These are phyloP conservation scores for Syrmaticus mikado DNA, from an alignment of 2,113 vertebrate species.

Conservation along the genomic window DNA sequence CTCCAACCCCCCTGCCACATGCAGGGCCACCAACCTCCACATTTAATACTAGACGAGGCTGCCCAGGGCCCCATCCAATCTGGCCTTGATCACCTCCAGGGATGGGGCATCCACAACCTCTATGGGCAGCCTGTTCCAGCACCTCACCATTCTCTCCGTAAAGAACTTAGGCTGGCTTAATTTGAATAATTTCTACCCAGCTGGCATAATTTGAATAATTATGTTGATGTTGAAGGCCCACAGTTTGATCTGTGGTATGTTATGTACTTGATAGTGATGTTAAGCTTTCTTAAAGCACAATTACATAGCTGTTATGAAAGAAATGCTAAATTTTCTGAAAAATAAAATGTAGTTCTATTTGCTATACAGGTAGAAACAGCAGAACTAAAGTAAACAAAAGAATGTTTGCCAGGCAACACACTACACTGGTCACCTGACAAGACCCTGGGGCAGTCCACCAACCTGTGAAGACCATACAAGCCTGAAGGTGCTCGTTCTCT, in stretches of 20 bases:
- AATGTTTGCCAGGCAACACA: rapidly evolving
- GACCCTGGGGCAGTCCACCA: neutral
- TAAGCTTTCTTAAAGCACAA: neutral
- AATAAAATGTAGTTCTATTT: neutral
- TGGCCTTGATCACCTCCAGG: no score
- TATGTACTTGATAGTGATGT: neutral
- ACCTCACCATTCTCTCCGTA: no score
- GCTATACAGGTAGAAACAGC: neutral
- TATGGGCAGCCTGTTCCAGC: no score
- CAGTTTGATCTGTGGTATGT: neutral
- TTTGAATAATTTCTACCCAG: neutral
- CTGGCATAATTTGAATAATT: neutral
- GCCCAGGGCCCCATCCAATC: no score
- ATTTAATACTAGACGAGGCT: no score
- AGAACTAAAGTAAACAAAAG: neutral
- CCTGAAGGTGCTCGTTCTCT: rapidly evolving
- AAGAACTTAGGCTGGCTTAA: no score
- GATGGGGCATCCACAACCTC: no score
- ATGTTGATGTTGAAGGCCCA: neutral
- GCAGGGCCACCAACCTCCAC: no score
- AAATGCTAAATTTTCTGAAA: neutral
- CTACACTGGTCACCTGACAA: neutral
- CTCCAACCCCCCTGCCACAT: no score
- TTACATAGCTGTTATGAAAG: neutral
- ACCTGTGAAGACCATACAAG: rapidly evolving